Percentiles rank a stretch among this genome's conserved stretches.
Evolutionary conservation across 2,888 invertebrate species (phyloP).

Genomic region (Morinoia aosen): DNA sequence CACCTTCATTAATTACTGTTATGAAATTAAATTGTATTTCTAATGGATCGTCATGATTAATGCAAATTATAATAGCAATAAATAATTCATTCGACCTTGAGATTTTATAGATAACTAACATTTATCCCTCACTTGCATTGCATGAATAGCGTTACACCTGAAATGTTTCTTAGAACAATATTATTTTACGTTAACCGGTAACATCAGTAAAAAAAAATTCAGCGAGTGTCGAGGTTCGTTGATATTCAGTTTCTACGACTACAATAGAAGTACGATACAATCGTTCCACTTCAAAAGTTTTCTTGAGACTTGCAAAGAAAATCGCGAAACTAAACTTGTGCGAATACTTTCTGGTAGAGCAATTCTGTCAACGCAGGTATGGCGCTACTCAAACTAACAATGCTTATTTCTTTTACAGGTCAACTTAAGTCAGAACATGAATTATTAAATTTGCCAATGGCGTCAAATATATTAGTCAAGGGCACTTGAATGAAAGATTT

Average conservation of each 20-base stretch:
- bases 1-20: no score
- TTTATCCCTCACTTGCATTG: no score
- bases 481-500: background rate
- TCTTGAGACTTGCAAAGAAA: background rate
- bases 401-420: background rate
- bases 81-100: no score
- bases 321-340: background rate
- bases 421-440: background rate
- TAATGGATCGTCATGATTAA: no score
- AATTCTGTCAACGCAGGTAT: background rate
- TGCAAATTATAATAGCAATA: no score
- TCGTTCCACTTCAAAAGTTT: background rate
- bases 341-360: background rate
- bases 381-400: background rate
- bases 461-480: background rate
- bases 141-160: no score
- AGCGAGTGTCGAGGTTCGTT: background rate
- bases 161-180: no score
- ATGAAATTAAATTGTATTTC: no score
- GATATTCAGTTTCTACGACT: no score
- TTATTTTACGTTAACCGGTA: background rate
- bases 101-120: no score
- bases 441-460: background rate
- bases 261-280: background rate
- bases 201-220: background rate